These are phyloP conservation scores for Orussus abietinus DNA, from an alignment of 1,140 invertebrate genomes.

Conservation along the genomic window DNA sequence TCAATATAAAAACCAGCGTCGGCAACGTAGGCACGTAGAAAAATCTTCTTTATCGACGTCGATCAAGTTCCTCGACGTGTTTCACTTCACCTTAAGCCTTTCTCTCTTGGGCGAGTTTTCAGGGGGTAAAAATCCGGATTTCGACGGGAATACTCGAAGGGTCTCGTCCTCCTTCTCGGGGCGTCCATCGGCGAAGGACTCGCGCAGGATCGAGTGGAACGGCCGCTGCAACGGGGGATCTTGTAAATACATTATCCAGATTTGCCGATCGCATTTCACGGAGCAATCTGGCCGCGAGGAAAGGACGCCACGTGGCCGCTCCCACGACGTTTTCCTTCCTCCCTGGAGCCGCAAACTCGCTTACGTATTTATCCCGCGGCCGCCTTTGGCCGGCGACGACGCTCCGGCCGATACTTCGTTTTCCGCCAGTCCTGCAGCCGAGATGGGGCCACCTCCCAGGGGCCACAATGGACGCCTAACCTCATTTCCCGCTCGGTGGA, in stretches of 20 bases:
- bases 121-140: too few relatives aligned
- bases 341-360: constrained; percentile 24
- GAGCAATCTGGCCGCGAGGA: constrained; percentile 24
- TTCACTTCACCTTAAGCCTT: too few relatives aligned
- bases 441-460: constrained; percentile 17
- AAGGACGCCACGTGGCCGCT: constrained; percentile 21
- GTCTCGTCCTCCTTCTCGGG: too few relatives aligned
- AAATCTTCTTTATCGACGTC: too few relatives aligned
- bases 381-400: constrained; percentile 8
- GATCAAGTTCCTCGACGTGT: too few relatives aligned
- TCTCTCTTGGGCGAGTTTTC: too few relatives aligned
- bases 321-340: constrained; percentile 19
- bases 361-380: constrained; percentile 30
- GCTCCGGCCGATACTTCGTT: constrained; percentile 40
- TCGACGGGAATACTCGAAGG: too few relatives aligned
- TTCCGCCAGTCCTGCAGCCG: constrained; percentile 37
- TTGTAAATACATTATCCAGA: constrained; percentile 38
- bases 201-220: too few relatives aligned
- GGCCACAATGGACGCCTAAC: constrained; percentile 32
- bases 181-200: too few relatives aligned
- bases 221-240: constrained; percentile 16
- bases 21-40: too few relatives aligned
- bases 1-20: too few relatives aligned
- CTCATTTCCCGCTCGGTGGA: constrained; percentile 33
- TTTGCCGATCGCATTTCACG: constrained; percentile 23